phyloP scores from a whole-genome alignment of 2,797 vertebrate genomes.

The Acanthornis magna region DNA sequence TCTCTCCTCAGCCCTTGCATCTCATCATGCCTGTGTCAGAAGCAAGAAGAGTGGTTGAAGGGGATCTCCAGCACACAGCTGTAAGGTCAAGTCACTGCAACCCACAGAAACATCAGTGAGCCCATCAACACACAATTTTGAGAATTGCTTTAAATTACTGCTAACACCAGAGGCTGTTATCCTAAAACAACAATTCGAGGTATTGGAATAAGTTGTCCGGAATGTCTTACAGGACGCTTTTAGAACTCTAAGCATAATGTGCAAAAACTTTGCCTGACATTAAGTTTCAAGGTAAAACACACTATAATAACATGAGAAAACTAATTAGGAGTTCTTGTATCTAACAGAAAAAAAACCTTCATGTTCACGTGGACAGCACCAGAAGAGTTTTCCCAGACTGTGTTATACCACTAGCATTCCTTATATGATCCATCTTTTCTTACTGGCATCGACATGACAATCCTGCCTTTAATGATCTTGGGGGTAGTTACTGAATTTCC shows the following conservation, averaged over 20 bases:
- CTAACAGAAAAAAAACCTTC: neutral
- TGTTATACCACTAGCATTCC: neutral
- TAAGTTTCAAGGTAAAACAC: neutral
- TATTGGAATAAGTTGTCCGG: neutral
- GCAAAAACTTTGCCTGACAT: neutral
- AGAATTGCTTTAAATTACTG: neutral
- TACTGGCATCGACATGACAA: neutral
- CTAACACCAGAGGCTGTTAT: neutral
- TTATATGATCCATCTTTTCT: neutral
- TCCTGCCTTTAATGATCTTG: neutral
- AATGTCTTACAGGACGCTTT: neutral
- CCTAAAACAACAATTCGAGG: neutral
- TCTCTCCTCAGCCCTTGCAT: neutral
- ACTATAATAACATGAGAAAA: fast-evolving
- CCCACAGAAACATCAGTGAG: neutral
- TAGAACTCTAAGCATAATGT: neutral
- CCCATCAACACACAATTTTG: neutral
- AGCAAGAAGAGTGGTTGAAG: neutral
- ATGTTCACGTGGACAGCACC: neutral
- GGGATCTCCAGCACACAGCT: neutral
- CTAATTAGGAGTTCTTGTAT: neutral
- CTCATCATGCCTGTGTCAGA: neutral
- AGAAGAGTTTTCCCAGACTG: neutral
- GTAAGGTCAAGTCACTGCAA: neutral
- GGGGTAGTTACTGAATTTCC: neutral